Evolutionary conservation across 2,113 vertebrate species (phyloP).

Genomic region (Chaetodon auriga): DNA sequence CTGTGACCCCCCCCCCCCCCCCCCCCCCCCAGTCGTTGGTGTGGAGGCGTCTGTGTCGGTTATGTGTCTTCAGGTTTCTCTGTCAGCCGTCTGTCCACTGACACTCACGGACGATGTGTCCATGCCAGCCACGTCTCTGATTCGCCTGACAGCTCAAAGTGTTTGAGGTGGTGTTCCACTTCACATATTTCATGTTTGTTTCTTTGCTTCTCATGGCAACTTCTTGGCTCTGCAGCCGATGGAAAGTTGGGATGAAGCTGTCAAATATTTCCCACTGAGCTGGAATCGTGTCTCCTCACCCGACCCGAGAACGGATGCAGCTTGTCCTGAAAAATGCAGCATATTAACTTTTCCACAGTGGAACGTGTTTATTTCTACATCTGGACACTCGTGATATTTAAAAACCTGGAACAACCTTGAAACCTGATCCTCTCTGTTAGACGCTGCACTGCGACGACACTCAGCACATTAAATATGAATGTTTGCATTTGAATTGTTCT

Average conservation of each 20-base stretch:
- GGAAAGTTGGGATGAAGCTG: slow-evolving; percentile 23
- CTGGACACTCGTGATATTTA: neutral
- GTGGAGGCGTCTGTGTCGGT: too few relatives aligned
- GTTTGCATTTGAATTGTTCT: slow-evolving; percentile 11
- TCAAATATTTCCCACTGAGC: slow-evolving; percentile 25
- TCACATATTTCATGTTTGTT: slow-evolving; percentile 5
- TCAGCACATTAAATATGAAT: slow-evolving; percentile 20
- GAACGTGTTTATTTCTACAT: neutral
- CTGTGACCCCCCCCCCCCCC: too few relatives aligned
- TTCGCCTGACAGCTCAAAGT: neutral
- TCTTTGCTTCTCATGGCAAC: slow-evolving; percentile 34
- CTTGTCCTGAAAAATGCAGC: slow-evolving; percentile 11
- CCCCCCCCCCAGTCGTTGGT: too few relatives aligned
- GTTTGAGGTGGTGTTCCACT: neutral
- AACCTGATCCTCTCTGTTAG: neutral
- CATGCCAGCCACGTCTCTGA: too few relatives aligned
- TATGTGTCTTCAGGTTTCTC: neutral
- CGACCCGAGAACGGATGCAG: neutral
- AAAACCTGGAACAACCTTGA: neutral
- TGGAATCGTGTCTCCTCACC: slow-evolving; percentile 17
- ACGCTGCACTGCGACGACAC: too few relatives aligned
- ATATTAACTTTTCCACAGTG: slow-evolving; percentile 18
- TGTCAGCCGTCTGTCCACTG: neutral
- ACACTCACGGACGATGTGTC: neutral
- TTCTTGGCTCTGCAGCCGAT: slow-evolving; percentile 26